phyloP scores from a whole-genome alignment of 1,140 invertebrate genomes.

The Drosophila prosaltans region DNA sequence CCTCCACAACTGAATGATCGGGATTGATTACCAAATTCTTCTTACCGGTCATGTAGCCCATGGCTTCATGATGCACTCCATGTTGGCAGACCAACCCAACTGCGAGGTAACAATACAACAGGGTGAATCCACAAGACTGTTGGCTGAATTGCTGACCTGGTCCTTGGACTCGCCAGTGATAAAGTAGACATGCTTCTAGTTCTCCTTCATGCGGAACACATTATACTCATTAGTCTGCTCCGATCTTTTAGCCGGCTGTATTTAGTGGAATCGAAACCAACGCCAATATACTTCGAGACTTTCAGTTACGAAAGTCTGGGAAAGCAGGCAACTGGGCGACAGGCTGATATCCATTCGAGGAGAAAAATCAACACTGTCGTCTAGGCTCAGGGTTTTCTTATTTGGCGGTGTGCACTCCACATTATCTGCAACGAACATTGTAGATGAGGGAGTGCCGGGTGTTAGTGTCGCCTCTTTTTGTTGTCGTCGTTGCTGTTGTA shows the following conservation, averaged over 20 bases:
- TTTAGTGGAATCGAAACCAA: slow-evolving; percentile 63
- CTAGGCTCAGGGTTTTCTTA: slow-evolving; percentile 57
- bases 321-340: slow-evolving; percentile 68
- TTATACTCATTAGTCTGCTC: slow-evolving; percentile 47
- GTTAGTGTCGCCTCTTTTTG: neutral
- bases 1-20: no score
- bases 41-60: no score
- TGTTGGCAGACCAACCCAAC: no score
- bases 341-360: slow-evolving; percentile 60
- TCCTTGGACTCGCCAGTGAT: no score
- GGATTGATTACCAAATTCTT: no score
- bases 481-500: neutral
- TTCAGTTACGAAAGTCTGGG: slow-evolving; percentile 67
- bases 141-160: no score
- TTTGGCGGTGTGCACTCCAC: slow-evolving; percentile 67
- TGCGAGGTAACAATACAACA: no score
- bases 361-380: slow-evolving; percentile 75
- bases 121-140: no score
- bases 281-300: slow-evolving; percentile 78
- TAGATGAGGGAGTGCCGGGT: slow-evolving; percentile 35
- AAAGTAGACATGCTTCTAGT: no score
- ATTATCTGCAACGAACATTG: slow-evolving; percentile 19
- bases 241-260: slow-evolving; percentile 40
- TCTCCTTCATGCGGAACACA: no score
- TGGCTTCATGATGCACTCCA: no score